phyloP scores from a whole-genome alignment of 2,888 invertebrate genomes.

The Hemaris fuciformis region DNA sequence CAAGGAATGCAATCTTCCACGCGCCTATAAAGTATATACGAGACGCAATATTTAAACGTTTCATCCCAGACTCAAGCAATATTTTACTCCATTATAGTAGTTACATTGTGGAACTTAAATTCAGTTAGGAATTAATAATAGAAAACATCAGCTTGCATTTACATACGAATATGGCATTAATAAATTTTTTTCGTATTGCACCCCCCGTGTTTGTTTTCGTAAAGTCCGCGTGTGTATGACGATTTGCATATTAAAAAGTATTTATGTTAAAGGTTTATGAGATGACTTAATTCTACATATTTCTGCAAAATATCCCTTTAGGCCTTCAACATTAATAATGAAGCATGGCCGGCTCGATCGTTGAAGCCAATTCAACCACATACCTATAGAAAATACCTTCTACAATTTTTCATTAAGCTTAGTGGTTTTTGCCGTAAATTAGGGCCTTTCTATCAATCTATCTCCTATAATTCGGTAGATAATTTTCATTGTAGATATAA shows the following conservation, averaged over 20 bases:
- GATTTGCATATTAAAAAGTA: slow-evolving; percentile 2
- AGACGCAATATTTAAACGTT: slow-evolving; percentile 2
- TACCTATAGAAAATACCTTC: not conserved
- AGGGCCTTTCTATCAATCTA: no score
- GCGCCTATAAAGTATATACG: slow-evolving; percentile 1
- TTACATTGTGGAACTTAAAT: slow-evolving; percentile 7
- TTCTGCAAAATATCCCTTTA: not conserved
- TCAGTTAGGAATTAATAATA: not conserved
- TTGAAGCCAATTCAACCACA: no score
- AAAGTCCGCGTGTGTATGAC: slow-evolving; percentile 1
- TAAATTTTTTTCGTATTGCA: not conserved
- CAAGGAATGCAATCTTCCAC: slow-evolving; percentile 57
- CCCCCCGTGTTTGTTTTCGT: slow-evolving; percentile 10
- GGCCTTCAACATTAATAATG: not conserved
- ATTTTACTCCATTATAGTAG: not conserved
- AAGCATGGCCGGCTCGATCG: no score
- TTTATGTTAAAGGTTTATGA: not conserved
- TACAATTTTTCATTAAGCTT: not conserved
- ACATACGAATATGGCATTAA: not conserved
- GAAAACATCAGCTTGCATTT: not conserved
- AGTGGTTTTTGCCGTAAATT: no score
- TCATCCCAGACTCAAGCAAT: not conserved
- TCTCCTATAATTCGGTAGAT: no score
- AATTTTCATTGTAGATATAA: no score
- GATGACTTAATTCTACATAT: slow-evolving; percentile 6